phyloP scores from a whole-genome alignment of 2,797 vertebrate genomes.

The Spinibarbus caldwelli region DNA sequence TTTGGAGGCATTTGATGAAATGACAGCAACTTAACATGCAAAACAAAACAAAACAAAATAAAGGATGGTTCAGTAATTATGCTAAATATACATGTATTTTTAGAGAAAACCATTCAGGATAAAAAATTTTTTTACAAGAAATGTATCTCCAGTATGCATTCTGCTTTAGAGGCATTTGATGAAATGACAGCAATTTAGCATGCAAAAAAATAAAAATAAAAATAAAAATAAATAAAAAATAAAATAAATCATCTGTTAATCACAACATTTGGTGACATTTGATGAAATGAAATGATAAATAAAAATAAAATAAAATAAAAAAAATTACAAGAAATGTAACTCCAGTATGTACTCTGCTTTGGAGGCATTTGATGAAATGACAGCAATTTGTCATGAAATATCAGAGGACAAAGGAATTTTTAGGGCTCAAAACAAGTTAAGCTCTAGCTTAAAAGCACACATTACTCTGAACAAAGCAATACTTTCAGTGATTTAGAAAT shows the following conservation, averaged over 20 bases:
- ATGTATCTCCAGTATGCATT: too few relatives aligned
- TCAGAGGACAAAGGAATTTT: constrained; percentile 16
- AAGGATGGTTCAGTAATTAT: neutral
- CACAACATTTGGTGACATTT: too few relatives aligned
- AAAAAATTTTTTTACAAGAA: too few relatives aligned
- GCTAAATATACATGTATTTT: neutral
- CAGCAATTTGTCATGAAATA: constrained; percentile 31
- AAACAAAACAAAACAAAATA: neutral
- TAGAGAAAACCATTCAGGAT: neutral
- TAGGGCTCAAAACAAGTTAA: constrained; percentile 10
- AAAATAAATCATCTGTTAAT: too few relatives aligned
- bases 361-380: constrained; percentile 20
- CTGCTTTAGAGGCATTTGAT: too few relatives aligned
- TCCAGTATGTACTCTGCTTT: neutral
- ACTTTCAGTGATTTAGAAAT: neutral
- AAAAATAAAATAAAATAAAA: too few relatives aligned
- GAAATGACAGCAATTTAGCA: too few relatives aligned
- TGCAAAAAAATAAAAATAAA: too few relatives aligned
- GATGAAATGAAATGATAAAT: too few relatives aligned
- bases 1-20: neutral
- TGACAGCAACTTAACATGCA: neutral
- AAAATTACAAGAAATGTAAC: neutral
- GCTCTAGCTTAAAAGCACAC: constrained; percentile 1
- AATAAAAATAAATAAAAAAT: neutral
- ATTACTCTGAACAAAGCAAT: constrained; percentile 28